A percentile compares a stretch with the other conserved stretches of the same genome.
Conservation (phyloP, 2,113 vertebrate species). For the Stigmatopora argus region DNA sequence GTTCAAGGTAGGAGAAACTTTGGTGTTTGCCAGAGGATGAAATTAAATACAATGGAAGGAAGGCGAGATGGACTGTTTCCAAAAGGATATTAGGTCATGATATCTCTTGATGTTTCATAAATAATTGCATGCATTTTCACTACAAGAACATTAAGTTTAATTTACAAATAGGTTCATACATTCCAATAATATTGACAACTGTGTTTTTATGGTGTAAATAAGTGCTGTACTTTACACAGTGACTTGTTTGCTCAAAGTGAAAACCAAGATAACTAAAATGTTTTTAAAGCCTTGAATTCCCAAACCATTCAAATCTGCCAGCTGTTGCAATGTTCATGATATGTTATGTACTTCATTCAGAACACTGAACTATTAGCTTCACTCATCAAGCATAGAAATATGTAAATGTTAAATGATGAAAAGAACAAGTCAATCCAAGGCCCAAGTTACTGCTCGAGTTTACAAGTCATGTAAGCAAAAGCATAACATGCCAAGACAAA, state of each 20-base stretch:
- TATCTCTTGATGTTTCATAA: not conserved
- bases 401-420: not conserved
- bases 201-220: not conserved
- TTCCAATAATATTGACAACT: not conserved
- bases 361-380: not conserved
- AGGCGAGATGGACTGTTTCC: not conserved
- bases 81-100: slow-evolving; percentile 1
- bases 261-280: not conserved
- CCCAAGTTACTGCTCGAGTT: not conserved
- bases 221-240: not conserved
- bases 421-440: not conserved
- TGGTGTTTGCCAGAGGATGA: slow-evolving; percentile 13
- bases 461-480: not conserved
- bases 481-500: not conserved
- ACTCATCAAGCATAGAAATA: not conserved
- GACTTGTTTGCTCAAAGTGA: not conserved
- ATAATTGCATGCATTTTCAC: not conserved
- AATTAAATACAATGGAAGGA: slow-evolving; percentile 16
- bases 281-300: not conserved
- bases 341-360: not conserved
- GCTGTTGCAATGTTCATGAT: not conserved
- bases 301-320: not conserved
- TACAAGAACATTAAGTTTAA: not conserved
- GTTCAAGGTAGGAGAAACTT: slow-evolving; percentile 3
- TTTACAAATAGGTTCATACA: not conserved